Base-by-base conservation (phyloP, 2,797 vertebrate genomes). In the Acropternis orthonyx region DNA sequence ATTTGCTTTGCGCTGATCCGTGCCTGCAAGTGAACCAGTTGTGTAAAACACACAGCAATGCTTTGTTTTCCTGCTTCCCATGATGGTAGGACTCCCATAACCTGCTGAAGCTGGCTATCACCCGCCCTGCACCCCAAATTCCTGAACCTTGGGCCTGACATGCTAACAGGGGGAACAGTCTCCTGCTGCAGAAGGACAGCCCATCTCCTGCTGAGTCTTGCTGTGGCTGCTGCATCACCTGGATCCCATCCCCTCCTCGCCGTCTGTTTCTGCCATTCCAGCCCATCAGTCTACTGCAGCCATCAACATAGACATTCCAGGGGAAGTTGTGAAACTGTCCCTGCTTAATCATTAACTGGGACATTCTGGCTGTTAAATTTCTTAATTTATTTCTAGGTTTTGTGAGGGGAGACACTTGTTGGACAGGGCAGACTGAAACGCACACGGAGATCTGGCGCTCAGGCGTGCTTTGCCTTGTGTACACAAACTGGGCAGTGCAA, bases 321-420 rank as follows among this genome's bases (percentile, higher is more conserved):
- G 67, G 63, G 62, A 92, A 89, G 83, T 95, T 96, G 90, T 63
- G 90, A 89, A 97, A 94, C 75, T 66, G 12, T 55, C 51, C 43
- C 85, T 12, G 39, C 44, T 89, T 87, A 96, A 97, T 96, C 72
- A 91, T 97, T 97, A 93, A 85, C 95, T 59, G 76, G 84, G 92
- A 93, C 24, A 22, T 81, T 92, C 85, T 95, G 77, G 88, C 69
- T 88, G 89, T 90, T 93, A 86, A 21, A 11, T 30, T 89, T 93
- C 91, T 95, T 74, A 41, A 72, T 94, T 90, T 92, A 84, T 94
- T 94, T 93, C 76, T 93, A 59, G 58, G 76, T 94, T 95, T 96
- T 95, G 88, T 0, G 34, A 86, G 77, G 44, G 85, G 55, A 92
- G 63, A 73, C 63, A 51, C 75, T 82, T 0, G 10, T 48, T 86